These are phyloP conservation scores for Saxidomus purpurata DNA, from an alignment of 1,140 invertebrate species.

Conservation along the genomic window DNA sequence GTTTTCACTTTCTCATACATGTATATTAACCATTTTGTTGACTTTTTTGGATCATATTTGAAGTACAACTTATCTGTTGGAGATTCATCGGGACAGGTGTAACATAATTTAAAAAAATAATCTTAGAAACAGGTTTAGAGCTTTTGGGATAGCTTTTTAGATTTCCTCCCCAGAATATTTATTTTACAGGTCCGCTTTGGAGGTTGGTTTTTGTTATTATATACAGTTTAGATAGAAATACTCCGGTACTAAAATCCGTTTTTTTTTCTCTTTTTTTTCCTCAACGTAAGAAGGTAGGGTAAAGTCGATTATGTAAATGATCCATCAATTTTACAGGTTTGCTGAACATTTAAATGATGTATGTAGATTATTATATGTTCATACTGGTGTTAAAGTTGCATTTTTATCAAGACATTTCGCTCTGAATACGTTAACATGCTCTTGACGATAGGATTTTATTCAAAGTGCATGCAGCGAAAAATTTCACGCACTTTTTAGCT, in stretches of 20 bases:
- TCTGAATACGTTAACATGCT: conserved; percentile 44
- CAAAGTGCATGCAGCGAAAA: conserved; percentile 21
- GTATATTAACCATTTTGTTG: too few species aligned
- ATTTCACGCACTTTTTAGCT: conserved; percentile 31
- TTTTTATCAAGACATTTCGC: conserved; percentile 1
- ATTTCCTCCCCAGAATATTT: not conserved
- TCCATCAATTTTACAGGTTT: conserved; percentile 18
- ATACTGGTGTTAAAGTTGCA: not conserved
- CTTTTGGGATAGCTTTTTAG: conserved; percentile 8
- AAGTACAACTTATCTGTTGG: too few species aligned
- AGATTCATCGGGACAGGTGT: not conserved
- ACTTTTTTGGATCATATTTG: too few species aligned
- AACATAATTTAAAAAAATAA: not conserved
- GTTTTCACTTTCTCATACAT: too few species aligned
- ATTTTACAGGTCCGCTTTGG: conserved; percentile 38
- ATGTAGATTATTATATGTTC: not conserved
- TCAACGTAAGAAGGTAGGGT: not conserved
- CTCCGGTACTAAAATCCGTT: not conserved
- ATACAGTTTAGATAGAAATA: conserved; percentile 1
- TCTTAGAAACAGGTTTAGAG: conserved; percentile 25
- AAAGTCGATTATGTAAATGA: not conserved
- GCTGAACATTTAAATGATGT: not conserved
- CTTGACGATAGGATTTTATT: not conserved
- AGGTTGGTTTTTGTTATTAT: conserved; percentile 18
- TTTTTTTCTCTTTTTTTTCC: not conserved